phyloP scores from a whole-genome alignment of 2,888 invertebrate genomes.

The Drosophila kokeensis region DNA sequence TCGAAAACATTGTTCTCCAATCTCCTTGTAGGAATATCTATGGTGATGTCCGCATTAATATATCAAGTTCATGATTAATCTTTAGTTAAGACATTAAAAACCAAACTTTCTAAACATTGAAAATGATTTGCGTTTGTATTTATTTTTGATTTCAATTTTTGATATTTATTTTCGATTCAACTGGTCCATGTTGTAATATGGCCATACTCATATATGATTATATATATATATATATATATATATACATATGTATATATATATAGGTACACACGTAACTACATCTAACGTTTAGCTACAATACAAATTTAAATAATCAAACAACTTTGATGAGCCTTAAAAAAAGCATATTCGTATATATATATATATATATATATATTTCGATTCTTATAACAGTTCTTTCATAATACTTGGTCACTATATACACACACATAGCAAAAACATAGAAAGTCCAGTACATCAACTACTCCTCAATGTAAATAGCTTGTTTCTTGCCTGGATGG shows the following conservation, averaged over 20 bases:
- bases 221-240: not conserved
- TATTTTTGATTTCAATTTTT: not conserved
- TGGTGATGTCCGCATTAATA: not conserved
- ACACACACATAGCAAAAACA: not conserved
- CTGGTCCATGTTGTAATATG: not conserved
- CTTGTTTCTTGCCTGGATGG: not conserved
- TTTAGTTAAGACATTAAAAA: slow-evolving; percentile 16
- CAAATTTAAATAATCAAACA: not conserved
- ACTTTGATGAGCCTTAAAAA: not conserved
- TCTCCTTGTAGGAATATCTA: not conserved
- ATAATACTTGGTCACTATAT: not conserved
- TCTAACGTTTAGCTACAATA: slow-evolving; percentile 13
- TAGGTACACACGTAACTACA: slow-evolving; percentile 33
- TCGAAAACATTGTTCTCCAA: slow-evolving; percentile 17
- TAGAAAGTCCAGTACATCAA: not conserved
- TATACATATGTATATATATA: not conserved
- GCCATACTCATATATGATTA: not conserved
- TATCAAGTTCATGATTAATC: not conserved
- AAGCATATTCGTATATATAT: not conserved
- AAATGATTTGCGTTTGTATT: not conserved
- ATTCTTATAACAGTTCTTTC: slow-evolving; percentile 1
- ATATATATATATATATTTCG: not conserved
- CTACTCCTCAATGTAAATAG: not conserved
- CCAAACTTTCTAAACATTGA: not conserved
- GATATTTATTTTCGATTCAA: not conserved